phyloP scores from a whole-genome alignment of 2,888 invertebrate species.

The Eupelmus urozonus region DNA sequence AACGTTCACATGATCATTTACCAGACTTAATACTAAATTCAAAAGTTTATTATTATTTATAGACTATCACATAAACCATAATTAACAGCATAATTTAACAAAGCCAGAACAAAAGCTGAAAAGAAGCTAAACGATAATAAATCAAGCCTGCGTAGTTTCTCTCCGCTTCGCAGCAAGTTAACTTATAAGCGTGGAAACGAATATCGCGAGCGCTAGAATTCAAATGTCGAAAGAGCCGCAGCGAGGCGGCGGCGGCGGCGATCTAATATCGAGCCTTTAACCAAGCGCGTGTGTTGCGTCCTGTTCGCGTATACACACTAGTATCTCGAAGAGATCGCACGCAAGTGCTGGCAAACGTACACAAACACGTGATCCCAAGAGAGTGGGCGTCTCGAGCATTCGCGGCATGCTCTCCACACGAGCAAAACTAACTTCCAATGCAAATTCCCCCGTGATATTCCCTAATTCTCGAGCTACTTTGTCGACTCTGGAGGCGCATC shows the following conservation, averaged over 20 bases:
- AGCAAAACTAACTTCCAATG: conserved; percentile 49
- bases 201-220: no score
- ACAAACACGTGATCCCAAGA: neutral
- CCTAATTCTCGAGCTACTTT: conserved; percentile 49
- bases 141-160: no score
- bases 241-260: neutral
- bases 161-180: no score
- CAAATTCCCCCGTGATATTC: conserved; percentile 46
- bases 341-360: no score
- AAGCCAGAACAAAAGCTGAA: no score
- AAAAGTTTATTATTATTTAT: no score
- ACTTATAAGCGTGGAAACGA: no score
- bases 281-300: neutral
- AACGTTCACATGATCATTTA: no score
- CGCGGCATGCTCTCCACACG: conserved; percentile 48
- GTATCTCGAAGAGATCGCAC: neutral
- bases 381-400: conserved; percentile 23
- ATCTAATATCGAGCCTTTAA: neutral
- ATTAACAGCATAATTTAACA: no score
- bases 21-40: no score
- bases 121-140: no score
- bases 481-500: neutral
- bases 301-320: neutral
- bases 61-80: no score
- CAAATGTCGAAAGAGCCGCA: neutral